Base-by-base conservation (phyloP, 2,888 invertebrate species). In the Enchytraeus crypticus region DNA sequence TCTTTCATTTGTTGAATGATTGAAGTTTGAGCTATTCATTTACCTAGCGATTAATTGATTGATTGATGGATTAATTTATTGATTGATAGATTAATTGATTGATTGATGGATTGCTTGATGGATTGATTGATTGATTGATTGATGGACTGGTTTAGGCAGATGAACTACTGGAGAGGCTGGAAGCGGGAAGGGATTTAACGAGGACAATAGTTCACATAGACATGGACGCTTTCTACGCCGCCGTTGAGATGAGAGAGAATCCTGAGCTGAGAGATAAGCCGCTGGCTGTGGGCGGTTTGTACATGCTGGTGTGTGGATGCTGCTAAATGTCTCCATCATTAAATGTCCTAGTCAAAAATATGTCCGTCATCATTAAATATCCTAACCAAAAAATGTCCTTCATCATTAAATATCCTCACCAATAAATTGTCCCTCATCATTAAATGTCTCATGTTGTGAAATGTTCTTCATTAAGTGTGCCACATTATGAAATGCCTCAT, bases 171-270 rank as follows among this genome's bases (percentile, higher is more conserved):
- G 68, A 67, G 34, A 70, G 73, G 26, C 71, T 83, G 57, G 82
- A 83, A 67, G 53, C 64, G 8, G 61, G 64, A 5, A 71, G 82
- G 59, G 80, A 82, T 70, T 71, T 84, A 46, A 74, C 71, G 60
- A 74, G 75, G 26, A 77, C 77, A 3, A 80, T 83, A 54, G 83
- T 84, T 4, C 84, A 84, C 69, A 74, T 85, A 47, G 84, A 85
- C 71, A 84, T 85, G 84, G 85, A 85, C 73, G 83, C 83, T 1
- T 85, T 84, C 71, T 84, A 80, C 73, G 84, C 84, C 27, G 81
- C 84, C 29, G 84, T 84, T 1, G 85, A 85, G 72, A 83, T 82
- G 79, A 68, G 73, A 58, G 78, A 79, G 32, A 69, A 76, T 56
- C 78, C 79, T 8, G 66, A 64, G 11, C 71, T 81, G 5, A 76